These are phyloP conservation scores for Molossus molossus DNA, from an alignment of 2,797 vertebrate genomes.

Conservation along the genomic window DNA sequence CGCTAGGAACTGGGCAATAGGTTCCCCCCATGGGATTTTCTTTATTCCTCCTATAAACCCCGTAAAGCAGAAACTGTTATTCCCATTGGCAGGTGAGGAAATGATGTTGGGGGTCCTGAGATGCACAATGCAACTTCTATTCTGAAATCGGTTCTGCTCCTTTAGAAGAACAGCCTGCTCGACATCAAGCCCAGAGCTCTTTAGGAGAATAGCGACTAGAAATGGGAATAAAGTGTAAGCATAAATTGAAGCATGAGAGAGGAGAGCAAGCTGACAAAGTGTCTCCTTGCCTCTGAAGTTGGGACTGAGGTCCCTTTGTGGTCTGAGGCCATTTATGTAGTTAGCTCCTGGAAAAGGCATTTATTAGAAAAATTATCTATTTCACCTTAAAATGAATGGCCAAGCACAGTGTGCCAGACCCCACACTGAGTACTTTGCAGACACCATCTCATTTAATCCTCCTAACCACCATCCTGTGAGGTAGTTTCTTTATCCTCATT, in stretches of 20 bases:
- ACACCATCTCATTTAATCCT: neutral
- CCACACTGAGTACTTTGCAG: neutral
- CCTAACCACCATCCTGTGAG: neutral
- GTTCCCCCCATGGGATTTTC: neutral
- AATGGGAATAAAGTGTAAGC: neutral
- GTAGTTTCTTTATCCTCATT: constrained; percentile 9
- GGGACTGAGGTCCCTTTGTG: neutral
- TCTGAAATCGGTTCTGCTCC: neutral
- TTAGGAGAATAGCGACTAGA: neutral
- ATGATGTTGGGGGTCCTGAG: neutral
- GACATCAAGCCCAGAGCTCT: neutral
- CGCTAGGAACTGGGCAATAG: neutral
- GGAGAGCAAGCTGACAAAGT: neutral
- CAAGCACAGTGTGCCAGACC: neutral
- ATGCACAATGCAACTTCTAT: neutral
- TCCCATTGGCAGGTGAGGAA: neutral
- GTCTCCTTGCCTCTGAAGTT: neutral
- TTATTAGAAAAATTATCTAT: constrained; percentile 3
- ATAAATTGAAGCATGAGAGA: neutral
- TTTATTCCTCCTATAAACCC: neutral
- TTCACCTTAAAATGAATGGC: constrained; percentile 18
- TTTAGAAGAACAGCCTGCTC: neutral
- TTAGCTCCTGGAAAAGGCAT: neutral
- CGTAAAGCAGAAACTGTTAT: neutral
- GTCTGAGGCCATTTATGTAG: neutral